Percentiles rank a stretch among this genome's conserved stretches.
Evolutionary conservation across 2,113 vertebrate species (phyloP).

Genomic region (Corydoras maculifer): DNA sequence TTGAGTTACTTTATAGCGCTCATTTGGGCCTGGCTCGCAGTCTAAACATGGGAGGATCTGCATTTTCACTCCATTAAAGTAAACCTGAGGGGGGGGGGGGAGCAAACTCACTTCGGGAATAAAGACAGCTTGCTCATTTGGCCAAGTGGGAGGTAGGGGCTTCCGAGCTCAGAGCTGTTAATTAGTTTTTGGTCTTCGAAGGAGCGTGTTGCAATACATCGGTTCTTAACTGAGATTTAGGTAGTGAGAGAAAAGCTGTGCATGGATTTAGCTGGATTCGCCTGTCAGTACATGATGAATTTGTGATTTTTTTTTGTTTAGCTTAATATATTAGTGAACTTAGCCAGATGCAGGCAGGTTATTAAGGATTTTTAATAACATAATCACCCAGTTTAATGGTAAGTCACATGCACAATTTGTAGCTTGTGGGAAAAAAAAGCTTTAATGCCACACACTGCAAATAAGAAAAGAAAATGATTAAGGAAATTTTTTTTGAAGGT

Average conservation of each 20-base stretch:
- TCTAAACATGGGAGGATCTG: slow-evolving; percentile 47
- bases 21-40: slow-evolving; percentile 48
- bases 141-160: slow-evolving; percentile 24
- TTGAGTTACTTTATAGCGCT: slow-evolving; percentile 47
- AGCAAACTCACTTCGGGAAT: slow-evolving; percentile 14
- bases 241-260: slow-evolving; percentile 9
- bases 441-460: too few species aligned
- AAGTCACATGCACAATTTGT: too few species aligned
- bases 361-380: too few species aligned
- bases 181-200: slow-evolving; percentile 32
- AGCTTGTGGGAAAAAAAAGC: too few species aligned
- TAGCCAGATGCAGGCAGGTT: too few species aligned
- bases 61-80: slow-evolving; percentile 24
- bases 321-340: too few species aligned
- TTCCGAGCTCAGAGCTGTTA: slow-evolving; percentile 16
- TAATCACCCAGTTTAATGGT: too few species aligned
- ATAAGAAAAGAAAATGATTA: too few species aligned
- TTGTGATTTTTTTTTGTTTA: too few species aligned
- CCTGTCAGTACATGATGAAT: slow-evolving; percentile 8
- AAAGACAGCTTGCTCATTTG: slow-evolving; percentile 22
- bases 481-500: too few species aligned
- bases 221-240: slow-evolving; percentile 34
- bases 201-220: slow-evolving; percentile 32
- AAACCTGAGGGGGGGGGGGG: slow-evolving; percentile 34
- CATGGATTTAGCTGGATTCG: slow-evolving; percentile 21